phyloP scores from a whole-genome alignment of 2,113 vertebrate genomes.

The Cebidichthys violaceus region DNA sequence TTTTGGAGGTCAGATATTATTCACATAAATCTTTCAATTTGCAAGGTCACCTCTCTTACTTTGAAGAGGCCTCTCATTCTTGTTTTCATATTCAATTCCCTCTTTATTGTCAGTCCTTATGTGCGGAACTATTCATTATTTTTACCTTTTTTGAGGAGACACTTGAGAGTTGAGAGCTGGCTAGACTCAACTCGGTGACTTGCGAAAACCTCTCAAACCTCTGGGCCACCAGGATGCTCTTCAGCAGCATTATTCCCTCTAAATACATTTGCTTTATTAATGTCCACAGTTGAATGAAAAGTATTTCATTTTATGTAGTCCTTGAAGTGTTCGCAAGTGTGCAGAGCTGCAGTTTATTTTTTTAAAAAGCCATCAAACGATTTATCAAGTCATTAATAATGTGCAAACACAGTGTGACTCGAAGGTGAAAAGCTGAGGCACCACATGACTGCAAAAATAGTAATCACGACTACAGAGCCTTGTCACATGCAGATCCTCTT shows the following conservation, averaged over 20 bases:
- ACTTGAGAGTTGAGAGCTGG: not conserved
- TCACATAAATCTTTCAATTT: not conserved
- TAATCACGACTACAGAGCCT: not conserved
- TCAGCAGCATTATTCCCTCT: not conserved
- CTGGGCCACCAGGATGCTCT: not conserved
- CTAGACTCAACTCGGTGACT: not conserved
- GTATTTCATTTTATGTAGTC: not conserved
- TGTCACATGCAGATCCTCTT: not conserved
- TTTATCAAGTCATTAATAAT: not conserved
- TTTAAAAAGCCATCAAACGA: not conserved
- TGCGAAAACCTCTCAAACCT: not conserved
- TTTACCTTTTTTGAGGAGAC: not conserved
- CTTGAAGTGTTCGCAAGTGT: not conserved
- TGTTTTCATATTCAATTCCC: not conserved
- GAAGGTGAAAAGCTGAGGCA: not conserved
- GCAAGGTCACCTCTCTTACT: constrained; percentile 25
- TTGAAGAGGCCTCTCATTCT: not conserved
- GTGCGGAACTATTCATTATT: not conserved
- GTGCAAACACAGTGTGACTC: not conserved
- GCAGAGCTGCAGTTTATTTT: not conserved
- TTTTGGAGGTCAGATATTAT: not conserved
- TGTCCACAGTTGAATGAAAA: not conserved
- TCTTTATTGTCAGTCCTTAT: not conserved
- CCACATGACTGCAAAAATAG: not conserved
- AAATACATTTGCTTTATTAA: not conserved